Evolutionary conservation across 2,113 vertebrate genomes (phyloP).

Genomic region (Ia io): DNA sequence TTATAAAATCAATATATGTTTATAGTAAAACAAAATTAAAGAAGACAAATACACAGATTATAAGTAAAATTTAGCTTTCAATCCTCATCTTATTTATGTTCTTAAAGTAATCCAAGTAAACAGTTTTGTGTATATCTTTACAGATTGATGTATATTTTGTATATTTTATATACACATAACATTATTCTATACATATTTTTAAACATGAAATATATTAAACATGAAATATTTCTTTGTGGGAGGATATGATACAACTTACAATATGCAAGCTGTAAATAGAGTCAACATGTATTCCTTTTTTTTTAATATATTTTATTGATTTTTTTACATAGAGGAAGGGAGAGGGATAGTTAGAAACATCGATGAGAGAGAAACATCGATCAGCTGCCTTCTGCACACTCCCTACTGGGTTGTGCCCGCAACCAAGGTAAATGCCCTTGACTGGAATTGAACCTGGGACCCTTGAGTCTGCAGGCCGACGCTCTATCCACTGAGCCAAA

Average conservation of each 20-base stretch:
- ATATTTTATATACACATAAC: background rate
- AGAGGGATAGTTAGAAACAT: no score
- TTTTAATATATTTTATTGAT: no score
- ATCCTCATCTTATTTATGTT: background rate
- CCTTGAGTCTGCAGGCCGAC: no score
- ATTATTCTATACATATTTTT: background rate
- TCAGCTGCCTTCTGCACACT: no score
- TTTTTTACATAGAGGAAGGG: no score
- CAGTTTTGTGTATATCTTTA: background rate
- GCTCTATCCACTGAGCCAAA: no score
- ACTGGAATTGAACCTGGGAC: no score
- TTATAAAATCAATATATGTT: background rate
- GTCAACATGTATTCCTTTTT: background rate
- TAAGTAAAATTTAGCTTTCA: background rate
- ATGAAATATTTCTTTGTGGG: background rate
- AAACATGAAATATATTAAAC: background rate
- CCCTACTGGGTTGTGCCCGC: no score
- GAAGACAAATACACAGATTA: background rate
- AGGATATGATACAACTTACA: background rate
- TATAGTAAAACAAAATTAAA: background rate
- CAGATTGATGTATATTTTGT: background rate
- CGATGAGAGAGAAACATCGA: no score
- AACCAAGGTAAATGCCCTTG: no score
- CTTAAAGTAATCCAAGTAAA: background rate
- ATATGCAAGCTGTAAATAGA: background rate